phyloP scores from a whole-genome alignment of 37 sponge, comb jelly and placozoan species.

The Agelas oroides region DNA sequence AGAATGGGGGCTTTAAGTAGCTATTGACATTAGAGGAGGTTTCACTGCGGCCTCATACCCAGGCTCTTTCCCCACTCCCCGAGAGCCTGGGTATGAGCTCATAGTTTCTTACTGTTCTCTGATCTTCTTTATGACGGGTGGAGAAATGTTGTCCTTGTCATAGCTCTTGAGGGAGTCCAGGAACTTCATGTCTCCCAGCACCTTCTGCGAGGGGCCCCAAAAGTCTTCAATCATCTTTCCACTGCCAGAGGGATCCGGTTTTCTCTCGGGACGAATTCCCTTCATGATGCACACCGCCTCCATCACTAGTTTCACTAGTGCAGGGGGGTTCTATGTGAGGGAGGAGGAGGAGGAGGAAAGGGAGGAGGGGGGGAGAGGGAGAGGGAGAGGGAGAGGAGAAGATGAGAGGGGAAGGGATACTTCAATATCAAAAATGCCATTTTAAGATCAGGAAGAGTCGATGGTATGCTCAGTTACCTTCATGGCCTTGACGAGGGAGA shows the following conservation, averaged over 20 bases:
- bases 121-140: conserved; percentile 95
- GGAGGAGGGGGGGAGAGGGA: not conserved
- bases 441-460: too few relatives aligned
- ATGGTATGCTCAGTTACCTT: conserved; percentile 81
- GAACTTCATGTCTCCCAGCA: conserved; percentile 96
- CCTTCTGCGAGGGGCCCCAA: conserved; percentile 97
- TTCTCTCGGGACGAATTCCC: conserved; percentile 91
- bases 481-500: conserved; percentile 97
- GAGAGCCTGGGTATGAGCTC: too few relatives aligned
- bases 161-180: conserved; percentile 93
- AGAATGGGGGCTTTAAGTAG: too few relatives aligned
- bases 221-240: conserved; percentile 98
- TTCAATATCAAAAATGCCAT: too few relatives aligned
- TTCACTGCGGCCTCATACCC: too few relatives aligned
- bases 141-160: conserved; percentile 97
- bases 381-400: not conserved
- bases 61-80: too few relatives aligned
- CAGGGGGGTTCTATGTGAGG: conserved; percentile 82
- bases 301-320: conserved; percentile 94
- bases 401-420: conserved; percentile 10
- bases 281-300: conserved; percentile 98
- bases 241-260: conserved; percentile 93
- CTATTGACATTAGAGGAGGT: too few relatives aligned
- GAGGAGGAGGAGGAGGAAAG: not conserved
- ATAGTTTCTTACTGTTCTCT: conserved; percentile 84